Evolutionary conservation across 2,797 vertebrate genomes (phyloP).

Genomic region (Nasua narica): DNA sequence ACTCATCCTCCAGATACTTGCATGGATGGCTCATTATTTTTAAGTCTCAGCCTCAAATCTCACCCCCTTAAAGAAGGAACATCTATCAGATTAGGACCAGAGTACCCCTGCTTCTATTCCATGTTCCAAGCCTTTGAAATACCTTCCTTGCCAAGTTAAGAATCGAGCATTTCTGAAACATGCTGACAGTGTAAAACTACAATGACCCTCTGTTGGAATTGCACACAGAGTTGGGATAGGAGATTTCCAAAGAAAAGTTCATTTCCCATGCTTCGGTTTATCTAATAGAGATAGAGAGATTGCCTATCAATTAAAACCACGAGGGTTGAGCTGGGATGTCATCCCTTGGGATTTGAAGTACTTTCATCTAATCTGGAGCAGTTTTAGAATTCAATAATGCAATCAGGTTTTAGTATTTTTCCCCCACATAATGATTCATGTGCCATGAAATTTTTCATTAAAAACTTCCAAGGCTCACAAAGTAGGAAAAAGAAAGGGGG

Average conservation of each 20-base stretch:
- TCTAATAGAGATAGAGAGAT: neutral
- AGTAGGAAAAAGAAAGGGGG: conserved; percentile 62
- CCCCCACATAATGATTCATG: conserved; percentile 60
- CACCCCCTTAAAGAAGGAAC: neutral
- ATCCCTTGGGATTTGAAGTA: neutral
- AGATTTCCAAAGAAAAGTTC: neutral
- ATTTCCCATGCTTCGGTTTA: neutral
- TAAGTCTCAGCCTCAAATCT: neutral
- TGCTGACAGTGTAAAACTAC: neutral
- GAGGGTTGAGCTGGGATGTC: neutral
- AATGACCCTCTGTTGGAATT: neutral
- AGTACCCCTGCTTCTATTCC: neutral
- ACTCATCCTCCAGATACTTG: neutral
- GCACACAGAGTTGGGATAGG: neutral
- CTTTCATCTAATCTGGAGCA: conserved; percentile 16
- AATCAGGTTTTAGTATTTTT: conserved; percentile 59
- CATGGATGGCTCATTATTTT: neutral
- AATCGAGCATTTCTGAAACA: neutral
- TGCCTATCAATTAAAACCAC: neutral
- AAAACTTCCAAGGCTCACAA: conserved; percentile 74
- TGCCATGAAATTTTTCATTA: conserved; percentile 78
- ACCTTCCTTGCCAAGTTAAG: neutral
- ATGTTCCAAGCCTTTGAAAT: neutral
- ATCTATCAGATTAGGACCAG: neutral
- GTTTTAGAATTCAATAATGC: conserved; percentile 65